phyloP scores from a whole-genome alignment of 2,888 invertebrate species.

The Drosophila colorata region DNA sequence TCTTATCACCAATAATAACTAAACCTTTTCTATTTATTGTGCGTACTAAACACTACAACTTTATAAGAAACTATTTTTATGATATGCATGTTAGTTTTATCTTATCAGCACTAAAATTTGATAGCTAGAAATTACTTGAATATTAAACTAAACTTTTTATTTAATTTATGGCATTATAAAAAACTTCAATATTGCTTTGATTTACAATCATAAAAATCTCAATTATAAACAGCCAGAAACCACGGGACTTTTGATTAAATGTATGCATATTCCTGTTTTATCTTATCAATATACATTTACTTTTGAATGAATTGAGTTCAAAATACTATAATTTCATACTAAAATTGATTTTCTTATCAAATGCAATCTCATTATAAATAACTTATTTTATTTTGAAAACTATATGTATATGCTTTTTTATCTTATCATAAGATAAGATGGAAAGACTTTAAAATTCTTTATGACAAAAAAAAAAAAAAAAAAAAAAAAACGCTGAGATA shows the following conservation, averaged over 20 bases:
- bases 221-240: background rate
- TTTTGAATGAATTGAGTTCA: slow-evolving; percentile 9
- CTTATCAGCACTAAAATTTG: no score
- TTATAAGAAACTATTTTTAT: no score
- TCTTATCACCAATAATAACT: no score
- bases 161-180: no score
- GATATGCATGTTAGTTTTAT: no score
- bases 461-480: background rate
- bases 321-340: background rate
- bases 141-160: no score
- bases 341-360: slow-evolving; percentile 23
- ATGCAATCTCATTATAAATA: slow-evolving; percentile 14
- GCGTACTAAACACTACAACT: no score
- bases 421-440: slow-evolving; percentile 50
- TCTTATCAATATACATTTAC: slow-evolving; percentile 5
- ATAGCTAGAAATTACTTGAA: no score
- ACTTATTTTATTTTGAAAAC: slow-evolving; percentile 1
- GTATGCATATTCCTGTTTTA: background rate
- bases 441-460: slow-evolving; percentile 7
- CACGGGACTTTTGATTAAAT: no score
- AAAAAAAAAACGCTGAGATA: slow-evolving; percentile 1
- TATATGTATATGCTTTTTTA: slow-evolving; percentile 10
- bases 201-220: slow-evolving; percentile 5
- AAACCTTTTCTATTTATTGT: no score
- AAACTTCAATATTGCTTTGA: background rate